Base-by-base conservation (phyloP, 2,113 vertebrate genomes). In the Panthera leo region DNA sequence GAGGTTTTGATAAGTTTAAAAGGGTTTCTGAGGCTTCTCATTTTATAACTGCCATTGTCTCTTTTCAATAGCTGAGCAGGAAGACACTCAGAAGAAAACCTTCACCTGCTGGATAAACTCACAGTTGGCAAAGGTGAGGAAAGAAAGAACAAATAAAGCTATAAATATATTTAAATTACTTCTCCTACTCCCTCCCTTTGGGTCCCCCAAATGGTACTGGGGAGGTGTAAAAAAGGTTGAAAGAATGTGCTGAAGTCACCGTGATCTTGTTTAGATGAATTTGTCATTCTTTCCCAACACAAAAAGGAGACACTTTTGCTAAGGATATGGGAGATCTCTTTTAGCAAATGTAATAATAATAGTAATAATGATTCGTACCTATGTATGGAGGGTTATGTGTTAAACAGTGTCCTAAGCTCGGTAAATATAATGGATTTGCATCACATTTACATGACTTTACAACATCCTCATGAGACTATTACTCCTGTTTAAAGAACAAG, bases 61-160 rank as follows among this genome's bases (percentile, higher is more conserved):
- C 94, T 93, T 95, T 96, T 31, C 95, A 90, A 63, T 94, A 99
- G 99, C 99, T 91, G 99, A 99, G 82, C 99, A 99, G 94, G 99
- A 99, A 67, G 99, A 99, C 96, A 99, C 99, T 4, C 99, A 99
- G 99, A 99, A 99, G 98, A 99, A 99, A 97, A 99, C 99, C 9
- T 99, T 99, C 97, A 99, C 99, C 82, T 99, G 99, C 98, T 99
- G 99, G 99, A 99, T 99, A 98, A 99, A 99, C 96, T 99, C 99
- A 83, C 98, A 99, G 98, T 92, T 99, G 97, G 99, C 99, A 93
- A 99, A 99, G 99, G 99, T 99, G 97, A 99, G 98, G 83, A 42
- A 0, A 31, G 5, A 53, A 67, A 92, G 85, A 76, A 84, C 36
- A 65, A 45, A 45, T 73, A 5, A 19, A 68, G 14, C 67, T 68